These are phyloP conservation scores for Artemia sp. DNA, from an alignment of 2,888 invertebrate species.

Conservation along the genomic window DNA sequence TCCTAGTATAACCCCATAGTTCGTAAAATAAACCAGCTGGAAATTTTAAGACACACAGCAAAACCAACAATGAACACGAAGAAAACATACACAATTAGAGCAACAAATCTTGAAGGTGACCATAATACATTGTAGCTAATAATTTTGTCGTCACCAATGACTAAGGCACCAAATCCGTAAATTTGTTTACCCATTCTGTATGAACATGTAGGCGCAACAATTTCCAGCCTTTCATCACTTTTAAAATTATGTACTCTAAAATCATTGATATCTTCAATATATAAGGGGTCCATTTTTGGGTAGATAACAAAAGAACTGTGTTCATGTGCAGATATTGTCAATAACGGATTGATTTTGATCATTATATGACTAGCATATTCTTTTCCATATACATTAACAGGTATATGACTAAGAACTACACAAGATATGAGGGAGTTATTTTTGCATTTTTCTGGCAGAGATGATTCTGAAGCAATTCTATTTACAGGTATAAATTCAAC, in stretches of 20 bases:
- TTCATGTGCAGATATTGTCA: slow-evolving; percentile 36
- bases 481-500: slow-evolving; percentile 34
- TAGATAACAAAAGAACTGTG: slow-evolving; percentile 30
- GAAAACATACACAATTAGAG: not conserved
- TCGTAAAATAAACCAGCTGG: too few relatives aligned
- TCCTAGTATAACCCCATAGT: too few relatives aligned
- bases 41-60: too few relatives aligned
- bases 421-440: not conserved
- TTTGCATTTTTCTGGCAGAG: slow-evolving; percentile 12
- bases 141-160: slow-evolving; percentile 8
- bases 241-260: not conserved
- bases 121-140: slow-evolving; percentile 10
- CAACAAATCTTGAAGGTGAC: slow-evolving; percentile 2
- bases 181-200: slow-evolving; percentile 81
- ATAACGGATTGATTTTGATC: slow-evolving; percentile 15
- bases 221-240: slow-evolving; percentile 38
- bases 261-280: slow-evolving; percentile 5
- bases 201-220: slow-evolving; percentile 81
- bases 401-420: slow-evolving; percentile 16
- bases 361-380: slow-evolving; percentile 20
- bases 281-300: slow-evolving; percentile 21
- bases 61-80: too few relatives aligned
- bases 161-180: slow-evolving; percentile 68
- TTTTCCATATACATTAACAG: slow-evolving; percentile 20
- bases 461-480: not conserved